phyloP scores from a whole-genome alignment of 2,113 vertebrate genomes.

The Menura novaehollandiae region DNA sequence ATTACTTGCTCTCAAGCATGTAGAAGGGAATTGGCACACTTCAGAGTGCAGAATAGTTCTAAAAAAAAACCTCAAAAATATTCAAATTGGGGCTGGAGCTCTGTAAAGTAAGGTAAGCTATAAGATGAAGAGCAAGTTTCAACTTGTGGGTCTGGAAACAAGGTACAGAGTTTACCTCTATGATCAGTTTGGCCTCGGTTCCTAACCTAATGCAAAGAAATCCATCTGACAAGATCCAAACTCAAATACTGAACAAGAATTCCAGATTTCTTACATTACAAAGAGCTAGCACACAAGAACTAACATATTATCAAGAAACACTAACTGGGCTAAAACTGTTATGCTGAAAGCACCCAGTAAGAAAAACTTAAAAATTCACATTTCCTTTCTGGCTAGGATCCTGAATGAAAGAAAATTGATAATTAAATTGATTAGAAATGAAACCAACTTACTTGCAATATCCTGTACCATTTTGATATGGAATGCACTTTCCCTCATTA shows the following conservation, averaged over 20 bases:
- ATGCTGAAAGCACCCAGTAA: not conserved
- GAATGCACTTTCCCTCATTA: conserved; percentile 87
- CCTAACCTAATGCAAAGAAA: not conserved
- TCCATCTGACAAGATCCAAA: not conserved
- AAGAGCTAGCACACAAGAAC: not conserved
- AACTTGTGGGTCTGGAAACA: not conserved
- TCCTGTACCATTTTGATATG: conserved; percentile 84
- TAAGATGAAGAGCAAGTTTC: not conserved
- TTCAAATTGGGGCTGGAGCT: not conserved
- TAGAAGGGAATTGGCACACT: not conserved
- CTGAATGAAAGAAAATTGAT: not conserved
- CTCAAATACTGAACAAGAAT: not conserved
- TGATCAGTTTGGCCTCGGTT: not conserved
- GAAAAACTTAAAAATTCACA: not conserved
- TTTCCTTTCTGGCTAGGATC: not conserved
- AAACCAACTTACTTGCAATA: conserved; percentile 87
- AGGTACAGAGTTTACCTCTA: not conserved
- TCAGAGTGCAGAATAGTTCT: not conserved
- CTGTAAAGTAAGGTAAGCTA: not conserved
- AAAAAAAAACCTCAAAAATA: not conserved
- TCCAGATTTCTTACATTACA: not conserved
- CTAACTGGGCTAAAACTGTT: not conserved
- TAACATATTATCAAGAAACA: not conserved
- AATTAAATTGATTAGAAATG: not conserved
- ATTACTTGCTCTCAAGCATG: not conserved